phyloP scores from a whole-genome alignment of 1,140 invertebrate genomes.

The Pseudobourletiella spinata region DNA sequence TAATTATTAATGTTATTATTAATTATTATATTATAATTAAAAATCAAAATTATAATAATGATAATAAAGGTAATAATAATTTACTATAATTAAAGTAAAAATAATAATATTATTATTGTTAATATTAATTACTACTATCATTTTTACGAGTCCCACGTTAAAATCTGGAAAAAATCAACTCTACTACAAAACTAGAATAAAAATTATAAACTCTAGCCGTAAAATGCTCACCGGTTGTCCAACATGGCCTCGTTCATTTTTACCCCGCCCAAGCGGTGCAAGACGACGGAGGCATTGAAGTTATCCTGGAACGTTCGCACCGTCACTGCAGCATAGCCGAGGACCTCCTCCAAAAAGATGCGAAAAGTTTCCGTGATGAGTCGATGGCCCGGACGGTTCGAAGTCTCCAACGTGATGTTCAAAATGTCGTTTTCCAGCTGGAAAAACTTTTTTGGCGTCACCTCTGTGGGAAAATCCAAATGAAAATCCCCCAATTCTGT shows the following conservation, averaged over 20 bases:
- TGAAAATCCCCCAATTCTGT: too few species aligned
- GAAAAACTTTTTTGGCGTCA: neutral
- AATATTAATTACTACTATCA: too few species aligned
- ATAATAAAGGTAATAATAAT: neutral
- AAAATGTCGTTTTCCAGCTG: conserved; percentile 16
- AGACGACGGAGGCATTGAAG: conserved; percentile 13
- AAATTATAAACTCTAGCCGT: neutral
- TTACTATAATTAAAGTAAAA: too few species aligned
- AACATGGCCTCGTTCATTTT: too few species aligned
- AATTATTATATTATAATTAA: too few species aligned
- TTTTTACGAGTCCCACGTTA: too few species aligned
- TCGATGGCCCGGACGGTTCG: conserved; percentile 40
- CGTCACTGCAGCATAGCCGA: conserved; percentile 41
- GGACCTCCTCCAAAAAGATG: conserved; percentile 42
- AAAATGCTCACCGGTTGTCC: too few species aligned
- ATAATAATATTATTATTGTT: too few species aligned
- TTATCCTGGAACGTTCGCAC: conserved; percentile 36
- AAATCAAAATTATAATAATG: too few species aligned
- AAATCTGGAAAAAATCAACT: too few species aligned
- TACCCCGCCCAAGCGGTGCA: neutral
- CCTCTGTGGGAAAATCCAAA: neutral
- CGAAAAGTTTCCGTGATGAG: conserved; percentile 41
- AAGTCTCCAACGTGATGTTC: conserved; percentile 28
- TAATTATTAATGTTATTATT: too few species aligned
- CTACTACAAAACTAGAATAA: too few species aligned